phyloP scores from a whole-genome alignment of 2,888 invertebrate species.

The Chaetogeoica ovagalla region DNA sequence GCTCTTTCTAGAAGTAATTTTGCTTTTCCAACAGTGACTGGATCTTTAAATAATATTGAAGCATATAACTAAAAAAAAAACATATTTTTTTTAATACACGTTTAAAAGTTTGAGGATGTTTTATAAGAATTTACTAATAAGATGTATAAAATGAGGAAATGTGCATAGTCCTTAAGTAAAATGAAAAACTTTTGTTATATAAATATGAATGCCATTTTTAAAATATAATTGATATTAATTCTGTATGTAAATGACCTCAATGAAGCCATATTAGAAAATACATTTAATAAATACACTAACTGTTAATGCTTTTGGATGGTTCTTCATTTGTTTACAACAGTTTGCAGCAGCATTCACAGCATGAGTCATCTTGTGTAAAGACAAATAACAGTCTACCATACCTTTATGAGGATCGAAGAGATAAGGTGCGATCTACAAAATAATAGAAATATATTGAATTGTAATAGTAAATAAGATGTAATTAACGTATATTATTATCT shows the following conservation, averaged over 20 bases:
- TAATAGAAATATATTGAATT: background rate
- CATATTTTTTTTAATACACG: background rate
- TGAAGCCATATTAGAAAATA: too few relatives aligned
- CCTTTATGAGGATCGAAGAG: slow-evolving; percentile 77
- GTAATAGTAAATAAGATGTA: background rate
- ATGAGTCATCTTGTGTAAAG: slow-evolving; percentile 70
- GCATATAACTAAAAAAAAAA: slow-evolving; percentile 69
- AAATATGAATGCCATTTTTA: background rate
- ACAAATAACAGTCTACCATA: slow-evolving; percentile 74
- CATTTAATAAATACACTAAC: slow-evolving; percentile 61
- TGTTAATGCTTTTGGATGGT: slow-evolving; percentile 73
- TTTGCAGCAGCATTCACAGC: slow-evolving; percentile 73
- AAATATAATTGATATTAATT: background rate
- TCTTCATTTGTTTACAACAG: slow-evolving; percentile 73
- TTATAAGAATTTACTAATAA: background rate
- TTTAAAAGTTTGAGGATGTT: background rate
- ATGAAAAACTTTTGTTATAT: background rate
- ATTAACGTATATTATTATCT: slow-evolving; percentile 7
- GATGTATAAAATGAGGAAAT: background rate
- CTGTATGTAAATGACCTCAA: too few relatives aligned
- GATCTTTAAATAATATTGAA: slow-evolving; percentile 72
- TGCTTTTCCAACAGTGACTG: slow-evolving; percentile 66
- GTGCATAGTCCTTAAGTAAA: background rate
- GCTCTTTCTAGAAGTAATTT: slow-evolving; percentile 74
- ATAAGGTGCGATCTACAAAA: slow-evolving; percentile 64